Evolutionary conservation across 2,888 invertebrate species (phyloP).

Genomic region (Melanargia galathea): DNA sequence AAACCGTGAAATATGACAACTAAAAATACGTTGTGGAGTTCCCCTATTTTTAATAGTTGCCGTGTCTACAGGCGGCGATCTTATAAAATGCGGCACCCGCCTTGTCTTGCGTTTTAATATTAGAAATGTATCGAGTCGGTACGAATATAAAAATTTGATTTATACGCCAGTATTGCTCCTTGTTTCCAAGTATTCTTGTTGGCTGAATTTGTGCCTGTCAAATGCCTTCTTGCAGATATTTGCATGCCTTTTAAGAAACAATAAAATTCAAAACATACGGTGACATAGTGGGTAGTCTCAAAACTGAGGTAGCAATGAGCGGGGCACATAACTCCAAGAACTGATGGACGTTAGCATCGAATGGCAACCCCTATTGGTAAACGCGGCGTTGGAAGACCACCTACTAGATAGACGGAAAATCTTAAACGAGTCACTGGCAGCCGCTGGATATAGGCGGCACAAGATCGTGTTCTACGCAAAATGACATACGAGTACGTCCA

Average conservation of each 20-base stretch:
- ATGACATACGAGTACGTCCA: too few species aligned
- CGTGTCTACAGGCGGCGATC: conserved; percentile 47
- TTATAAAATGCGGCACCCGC: conserved; percentile 51
- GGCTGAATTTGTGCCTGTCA: conserved; percentile 67
- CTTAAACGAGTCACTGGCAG: too few species aligned
- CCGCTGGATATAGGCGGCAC: too few species aligned
- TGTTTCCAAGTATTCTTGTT: conserved; percentile 59
- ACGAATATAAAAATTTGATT: conserved; percentile 66
- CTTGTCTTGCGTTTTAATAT: conserved; percentile 63
- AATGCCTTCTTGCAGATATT: conserved; percentile 49
- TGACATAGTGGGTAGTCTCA: too few species aligned
- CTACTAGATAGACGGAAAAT: too few species aligned
- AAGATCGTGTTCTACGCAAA: too few species aligned
- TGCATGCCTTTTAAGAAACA: background rate
- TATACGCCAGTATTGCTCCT: conserved; percentile 65
- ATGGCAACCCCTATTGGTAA: too few species aligned
- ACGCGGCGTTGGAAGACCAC: too few species aligned
- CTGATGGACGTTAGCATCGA: too few species aligned
- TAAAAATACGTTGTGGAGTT: conserved; percentile 59
- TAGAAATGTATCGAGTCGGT: conserved; percentile 55
- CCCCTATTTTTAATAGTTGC: conserved; percentile 54
- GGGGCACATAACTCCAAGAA: too few species aligned
- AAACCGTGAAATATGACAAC: conserved; percentile 76
- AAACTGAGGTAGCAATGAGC: too few species aligned
- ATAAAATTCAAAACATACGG: background rate